Evolutionary conservation across 1,140 invertebrate species (phyloP), one percentile per base, ranked within the genome.

Genomic region (Drosophila trapezifrons): DNA sequence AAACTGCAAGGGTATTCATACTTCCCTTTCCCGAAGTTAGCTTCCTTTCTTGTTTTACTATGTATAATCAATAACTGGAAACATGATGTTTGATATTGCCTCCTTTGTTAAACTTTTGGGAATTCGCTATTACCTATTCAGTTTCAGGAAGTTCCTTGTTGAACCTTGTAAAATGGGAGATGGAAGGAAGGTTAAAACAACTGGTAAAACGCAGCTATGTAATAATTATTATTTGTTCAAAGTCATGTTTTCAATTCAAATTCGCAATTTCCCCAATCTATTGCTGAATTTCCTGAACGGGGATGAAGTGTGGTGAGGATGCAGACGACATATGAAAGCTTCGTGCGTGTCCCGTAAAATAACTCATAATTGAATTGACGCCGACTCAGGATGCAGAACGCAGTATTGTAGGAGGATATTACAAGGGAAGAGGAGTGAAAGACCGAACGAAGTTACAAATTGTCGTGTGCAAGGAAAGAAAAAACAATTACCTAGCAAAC

Each of bases 341-440:
- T 49, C 64, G 49, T 75, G 64, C 66, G 83, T 85, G 58, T 72
- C 32, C 43, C 57, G 57, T 66, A 51, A 74, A 84, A 80, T 77
- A 90, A 75, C 59, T 69, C 62, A 60, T 87, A 87, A 87, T 87
- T 87, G 85, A 87, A 89, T 87, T 87, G 80, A 89, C 85, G 80
- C 84, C 64, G 66, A 65, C 73, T 37, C 80, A 86, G 69, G 69
- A 89, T 71, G 72, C 80, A 47, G 64, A 18, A 35, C 32, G 29
- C 60, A 76, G 57, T 51, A 66, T 69, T 63, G 51, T 51, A 32
- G 27, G 25, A 32, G 37, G 38, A 13, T 22, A 60, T 49, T 20
- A 20, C 10, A 43, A 43, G 25, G 25, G n/a, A 38, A 43, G 43
- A 18, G 32, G 8, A 10, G 17, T 15, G 3, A n/a, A 46, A 17